Base-by-base conservation (phyloP, 2,113 vertebrate genomes). In the Vimba vimba region DNA sequence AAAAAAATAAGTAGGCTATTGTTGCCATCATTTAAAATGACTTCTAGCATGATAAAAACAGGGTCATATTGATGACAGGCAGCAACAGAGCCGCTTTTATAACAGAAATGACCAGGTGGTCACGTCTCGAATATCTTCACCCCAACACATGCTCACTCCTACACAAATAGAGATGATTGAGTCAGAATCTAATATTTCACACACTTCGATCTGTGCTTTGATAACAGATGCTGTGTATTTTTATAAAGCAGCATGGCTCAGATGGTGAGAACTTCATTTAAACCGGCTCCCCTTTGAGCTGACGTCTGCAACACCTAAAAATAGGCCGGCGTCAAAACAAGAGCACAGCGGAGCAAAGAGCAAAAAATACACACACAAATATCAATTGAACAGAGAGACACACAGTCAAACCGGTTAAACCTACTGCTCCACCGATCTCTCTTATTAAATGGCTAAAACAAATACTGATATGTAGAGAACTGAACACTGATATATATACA, bases 231-330 rank as follows among this genome's bases (percentile, higher is more conserved):
- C 12, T 10, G 43, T 60, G 77, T 50, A 15, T 76, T 45, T 45
- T 45, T 64, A 33, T 57, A 10, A 55, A 25, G 36, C 57, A 17
- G 27, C 50, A 39, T 33, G 52, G 55, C 78, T 13, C 21, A 10
- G 11, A 30, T 27, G 60, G 45, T 0, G 23, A 62, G 15, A 43
- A 50, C 71, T 55, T 77, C 45, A 82, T 76, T 7, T 76, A 55
- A 23, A 75, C 39, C 11, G 1, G 7, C 39, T 66, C 57, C 33
- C 59, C 45, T 83, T 55, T 78, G 71, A 59, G 80, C 47, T 47
- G 79, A 77, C 21, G 15, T 75, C 6, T 68, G 77, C 80, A 78
- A 9, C 13, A 27, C 15, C 85, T 86, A 77, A 82, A 86, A 75
- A 86, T 68, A 86, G 30, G 12, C 47, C 39, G 47, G 4, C 30